Evolutionary conservation across 2,888 invertebrate genomes (phyloP).

Genomic region (Hemithea aestivaria): DNA sequence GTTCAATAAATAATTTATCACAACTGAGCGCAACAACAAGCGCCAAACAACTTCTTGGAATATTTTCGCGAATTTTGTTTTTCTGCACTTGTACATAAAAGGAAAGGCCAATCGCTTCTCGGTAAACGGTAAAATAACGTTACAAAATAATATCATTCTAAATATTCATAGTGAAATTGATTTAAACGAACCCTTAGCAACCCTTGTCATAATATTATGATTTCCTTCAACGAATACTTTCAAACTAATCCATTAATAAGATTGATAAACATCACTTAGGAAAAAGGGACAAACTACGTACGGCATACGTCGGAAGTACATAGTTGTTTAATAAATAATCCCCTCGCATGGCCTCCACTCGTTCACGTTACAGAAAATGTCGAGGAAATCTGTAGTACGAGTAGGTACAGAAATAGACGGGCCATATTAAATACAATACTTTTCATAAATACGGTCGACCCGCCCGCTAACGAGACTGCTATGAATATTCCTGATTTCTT

Average conservation of each 20-base stretch:
- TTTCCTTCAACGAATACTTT: neutral
- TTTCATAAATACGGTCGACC: conserved; percentile 54
- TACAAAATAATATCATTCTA: no score
- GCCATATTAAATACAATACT: conserved; percentile 40
- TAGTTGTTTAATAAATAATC: conserved; percentile 9
- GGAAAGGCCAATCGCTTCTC: no score
- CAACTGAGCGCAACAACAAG: no score
- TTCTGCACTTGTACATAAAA: no score
- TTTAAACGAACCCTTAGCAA: no score
- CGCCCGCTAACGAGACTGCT: conserved; percentile 62
- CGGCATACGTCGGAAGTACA: neutral
- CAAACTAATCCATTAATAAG: conserved; percentile 8
- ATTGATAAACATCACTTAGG: conserved; percentile 7
- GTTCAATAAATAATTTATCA: conserved; percentile 1
- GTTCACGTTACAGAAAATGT: conserved; percentile 16
- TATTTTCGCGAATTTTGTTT: no score
- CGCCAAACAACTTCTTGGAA: no score
- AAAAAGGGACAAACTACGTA: conserved; percentile 10
- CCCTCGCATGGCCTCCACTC: conserved; percentile 11
- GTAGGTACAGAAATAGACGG: conserved; percentile 20
- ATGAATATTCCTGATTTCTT: conserved; percentile 63
- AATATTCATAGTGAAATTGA: no score
- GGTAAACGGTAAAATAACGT: no score
- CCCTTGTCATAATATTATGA: no score
- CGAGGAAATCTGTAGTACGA: conserved; percentile 10